A percentile compares a stretch with the other conserved stretches of the same genome.
phyloP scores from a whole-genome alignment of 1,140 invertebrate species.

The Eupristina koningsbergeri region DNA sequence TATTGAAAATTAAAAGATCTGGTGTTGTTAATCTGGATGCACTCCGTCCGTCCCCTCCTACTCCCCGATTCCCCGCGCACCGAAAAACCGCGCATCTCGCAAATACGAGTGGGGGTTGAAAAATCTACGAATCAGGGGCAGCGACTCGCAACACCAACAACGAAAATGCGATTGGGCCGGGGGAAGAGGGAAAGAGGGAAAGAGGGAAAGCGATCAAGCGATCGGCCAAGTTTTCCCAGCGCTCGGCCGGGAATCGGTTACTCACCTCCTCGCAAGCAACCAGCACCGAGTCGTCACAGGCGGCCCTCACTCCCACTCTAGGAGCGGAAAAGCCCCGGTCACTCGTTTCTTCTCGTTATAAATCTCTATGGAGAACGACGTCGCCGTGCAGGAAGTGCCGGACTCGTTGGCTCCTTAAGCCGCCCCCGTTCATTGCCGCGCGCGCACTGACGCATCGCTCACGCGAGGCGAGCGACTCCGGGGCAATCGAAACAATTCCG shows the following conservation, averaged over 20 bases:
- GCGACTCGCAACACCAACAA: too few relatives aligned
- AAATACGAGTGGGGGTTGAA: too few relatives aligned
- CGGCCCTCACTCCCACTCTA: background rate
- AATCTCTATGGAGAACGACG: background rate
- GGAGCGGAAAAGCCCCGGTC: background rate
- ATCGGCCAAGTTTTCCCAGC: background rate
- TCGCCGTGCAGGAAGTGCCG: background rate
- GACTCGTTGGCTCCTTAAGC: constrained; percentile 6
- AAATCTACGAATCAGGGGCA: too few relatives aligned
- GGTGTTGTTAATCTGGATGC: background rate
- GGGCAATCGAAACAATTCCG: background rate
- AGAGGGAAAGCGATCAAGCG: too few relatives aligned
- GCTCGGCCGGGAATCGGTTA: background rate
- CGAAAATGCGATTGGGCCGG: too few relatives aligned
- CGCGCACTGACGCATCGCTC: background rate
- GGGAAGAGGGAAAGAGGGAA: too few relatives aligned
- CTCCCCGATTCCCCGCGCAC: too few relatives aligned
- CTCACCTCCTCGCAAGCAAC: background rate
- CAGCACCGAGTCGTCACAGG: background rate
- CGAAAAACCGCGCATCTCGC: too few relatives aligned
- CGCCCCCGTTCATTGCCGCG: constrained; percentile 7
- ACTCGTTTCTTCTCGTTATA: background rate
- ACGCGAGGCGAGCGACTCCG: background rate
- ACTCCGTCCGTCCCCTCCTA: background rate
- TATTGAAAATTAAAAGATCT: constrained; percentile 53